Evolutionary conservation across 2,888 invertebrate genomes (phyloP).

Genomic region (Thecocarcelia acutangulata): DNA sequence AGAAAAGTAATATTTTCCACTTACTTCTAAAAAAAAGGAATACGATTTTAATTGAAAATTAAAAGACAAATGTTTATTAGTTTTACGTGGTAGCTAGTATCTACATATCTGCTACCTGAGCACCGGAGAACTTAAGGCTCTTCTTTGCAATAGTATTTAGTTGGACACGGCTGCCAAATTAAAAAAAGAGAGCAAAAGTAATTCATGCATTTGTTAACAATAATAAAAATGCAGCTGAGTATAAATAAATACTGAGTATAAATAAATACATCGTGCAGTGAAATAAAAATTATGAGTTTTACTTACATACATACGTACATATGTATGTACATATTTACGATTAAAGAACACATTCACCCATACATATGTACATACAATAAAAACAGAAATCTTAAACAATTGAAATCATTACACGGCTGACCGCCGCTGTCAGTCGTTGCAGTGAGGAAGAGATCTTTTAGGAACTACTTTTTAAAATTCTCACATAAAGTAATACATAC

Average conservation of each 20-base stretch:
- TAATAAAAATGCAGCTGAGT: conserved; percentile 44
- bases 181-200: conserved; percentile 53
- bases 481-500: neutral
- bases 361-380: conserved; percentile 4
- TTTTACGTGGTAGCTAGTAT: too few relatives aligned
- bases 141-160: neutral
- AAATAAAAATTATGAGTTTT: conserved; percentile 5
- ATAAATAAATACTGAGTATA: conserved; percentile 47
- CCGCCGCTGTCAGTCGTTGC: conserved; percentile 55
- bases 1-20: too few relatives aligned
- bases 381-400: conserved; percentile 58
- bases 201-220: conserved; percentile 42
- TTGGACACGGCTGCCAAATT: conserved; percentile 39
- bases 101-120: too few relatives aligned
- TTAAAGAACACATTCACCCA: conserved; percentile 9
- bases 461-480: conserved; percentile 22
- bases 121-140: too few relatives aligned
- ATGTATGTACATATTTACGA: neutral
- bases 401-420: conserved; percentile 63
- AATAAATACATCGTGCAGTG: conserved; percentile 50
- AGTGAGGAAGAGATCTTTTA: conserved; percentile 27
- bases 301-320: neutral
- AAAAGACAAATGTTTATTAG: too few relatives aligned
- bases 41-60: too few relatives aligned
- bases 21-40: too few relatives aligned